Evolutionary conservation across 2,797 vertebrate genomes (phyloP).

Genomic region (Gymnocypris eckloni): DNA sequence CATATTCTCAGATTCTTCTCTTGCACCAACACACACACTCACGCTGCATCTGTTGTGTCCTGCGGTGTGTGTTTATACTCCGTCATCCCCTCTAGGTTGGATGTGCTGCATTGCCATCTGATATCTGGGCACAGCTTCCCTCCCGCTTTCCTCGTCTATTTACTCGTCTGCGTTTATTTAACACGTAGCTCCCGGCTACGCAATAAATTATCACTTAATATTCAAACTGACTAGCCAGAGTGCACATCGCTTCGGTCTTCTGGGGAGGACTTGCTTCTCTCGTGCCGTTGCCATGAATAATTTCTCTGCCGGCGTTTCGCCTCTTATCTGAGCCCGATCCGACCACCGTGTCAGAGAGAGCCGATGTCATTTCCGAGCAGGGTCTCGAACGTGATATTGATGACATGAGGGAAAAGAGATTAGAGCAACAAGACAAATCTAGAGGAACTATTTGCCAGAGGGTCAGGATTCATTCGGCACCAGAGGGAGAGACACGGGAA

Average conservation of each 20-base stretch:
- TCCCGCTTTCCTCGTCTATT: slow-evolving; percentile 56
- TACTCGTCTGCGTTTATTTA: slow-evolving; percentile 73
- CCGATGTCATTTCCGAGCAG: slow-evolving; percentile 38
- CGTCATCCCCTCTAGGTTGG: slow-evolving; percentile 56
- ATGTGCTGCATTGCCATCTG: slow-evolving; percentile 51
- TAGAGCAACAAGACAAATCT: slow-evolving; percentile 46
- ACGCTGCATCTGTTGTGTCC: slow-evolving; percentile 57
- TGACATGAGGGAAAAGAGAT: slow-evolving; percentile 49
- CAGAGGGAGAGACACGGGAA: slow-evolving; percentile 34
- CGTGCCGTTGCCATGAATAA: slow-evolving; percentile 47
- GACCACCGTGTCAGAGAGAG: slow-evolving; percentile 38
- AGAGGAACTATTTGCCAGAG: slow-evolving; percentile 32
- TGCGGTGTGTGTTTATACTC: slow-evolving; percentile 46
- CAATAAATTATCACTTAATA: slow-evolving; percentile 82
- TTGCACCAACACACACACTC: slow-evolving; percentile 42
- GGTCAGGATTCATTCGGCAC: slow-evolving; percentile 25
- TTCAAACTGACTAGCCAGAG: slow-evolving; percentile 71
- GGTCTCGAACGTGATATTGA: slow-evolving; percentile 46
- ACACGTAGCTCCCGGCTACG: slow-evolving; percentile 75
- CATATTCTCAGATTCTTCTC: not conserved
- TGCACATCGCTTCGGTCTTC: slow-evolving; percentile 42
- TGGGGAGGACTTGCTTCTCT: slow-evolving; percentile 47
- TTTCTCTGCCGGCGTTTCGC: slow-evolving; percentile 29
- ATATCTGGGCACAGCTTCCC: slow-evolving; percentile 40
- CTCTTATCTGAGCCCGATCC: slow-evolving; percentile 44